Evolutionary conservation across 2,888 invertebrate genomes (phyloP).

Genomic region (Empis stercorea): DNA sequence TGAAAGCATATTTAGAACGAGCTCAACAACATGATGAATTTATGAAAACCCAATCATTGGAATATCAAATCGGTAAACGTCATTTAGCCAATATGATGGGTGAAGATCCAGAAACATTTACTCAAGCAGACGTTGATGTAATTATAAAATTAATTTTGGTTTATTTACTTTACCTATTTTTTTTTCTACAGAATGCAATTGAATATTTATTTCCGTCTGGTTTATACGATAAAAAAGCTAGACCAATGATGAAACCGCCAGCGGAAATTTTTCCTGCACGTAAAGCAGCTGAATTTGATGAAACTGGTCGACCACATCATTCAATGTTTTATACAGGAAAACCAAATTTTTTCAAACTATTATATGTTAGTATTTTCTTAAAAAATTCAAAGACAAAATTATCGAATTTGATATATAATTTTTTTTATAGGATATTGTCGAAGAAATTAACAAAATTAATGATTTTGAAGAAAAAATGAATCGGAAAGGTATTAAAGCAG

Average conservation of each 20-base stretch:
- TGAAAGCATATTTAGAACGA: constrained; percentile 77
- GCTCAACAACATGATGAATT: constrained; percentile 71
- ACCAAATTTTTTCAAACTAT: constrained; percentile 69
- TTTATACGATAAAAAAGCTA: constrained; percentile 67
- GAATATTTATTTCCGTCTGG: constrained; percentile 94
- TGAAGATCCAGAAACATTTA: constrained; percentile 75
- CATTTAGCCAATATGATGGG: constrained; percentile 99
- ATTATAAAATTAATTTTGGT: constrained; percentile 18
- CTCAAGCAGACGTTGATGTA: constrained; percentile 77
- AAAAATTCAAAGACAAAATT: not conserved
- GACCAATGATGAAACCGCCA: constrained; percentile 84
- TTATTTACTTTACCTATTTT: constrained; percentile 1
- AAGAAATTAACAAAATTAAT: constrained; percentile 51
- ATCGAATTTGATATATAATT: too few species aligned
- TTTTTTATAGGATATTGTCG: constrained; percentile 47
- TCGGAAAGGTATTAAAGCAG: constrained; percentile 46
- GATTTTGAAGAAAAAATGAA: constrained; percentile 58
- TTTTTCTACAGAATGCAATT: constrained; percentile 65
- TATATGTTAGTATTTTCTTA: constrained; percentile 51
- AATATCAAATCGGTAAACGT: constrained; percentile 83
- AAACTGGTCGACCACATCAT: constrained; percentile 80
- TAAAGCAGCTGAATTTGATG: constrained; percentile 84
- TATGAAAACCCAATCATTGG: constrained; percentile 61
- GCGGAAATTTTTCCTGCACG: constrained; percentile 69
- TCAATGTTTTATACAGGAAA: constrained; percentile 82